These are phyloP conservation scores for Mesaphorura yosii DNA, from an alignment of 1,140 invertebrate genomes.

Conservation along the genomic window DNA sequence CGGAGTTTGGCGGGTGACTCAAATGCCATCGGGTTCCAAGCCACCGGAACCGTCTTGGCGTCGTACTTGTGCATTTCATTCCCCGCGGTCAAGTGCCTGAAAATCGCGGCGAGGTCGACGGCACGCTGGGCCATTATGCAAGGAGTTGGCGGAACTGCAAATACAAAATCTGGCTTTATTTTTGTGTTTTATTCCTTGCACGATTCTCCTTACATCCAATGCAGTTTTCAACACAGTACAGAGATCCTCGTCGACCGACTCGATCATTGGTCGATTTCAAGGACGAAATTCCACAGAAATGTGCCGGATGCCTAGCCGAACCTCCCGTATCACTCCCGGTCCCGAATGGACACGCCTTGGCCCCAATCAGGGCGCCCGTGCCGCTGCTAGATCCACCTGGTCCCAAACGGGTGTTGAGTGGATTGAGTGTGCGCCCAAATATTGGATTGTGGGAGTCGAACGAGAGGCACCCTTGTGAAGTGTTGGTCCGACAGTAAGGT, in stretches of 20 bases:
- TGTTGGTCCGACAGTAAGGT: constrained; percentile 40
- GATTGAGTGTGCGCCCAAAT: constrained; percentile 39
- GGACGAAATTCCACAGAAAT: constrained; percentile 48
- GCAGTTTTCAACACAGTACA: not conserved
- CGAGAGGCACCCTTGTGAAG: constrained; percentile 36
- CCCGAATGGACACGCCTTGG: constrained; percentile 10
- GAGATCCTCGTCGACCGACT: constrained; percentile 10
- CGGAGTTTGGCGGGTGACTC: not conserved
- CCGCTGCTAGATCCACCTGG: constrained; percentile 39
- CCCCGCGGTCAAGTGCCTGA: not conserved
- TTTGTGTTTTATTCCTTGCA: not conserved
- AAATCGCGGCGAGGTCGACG: constrained; percentile 7
- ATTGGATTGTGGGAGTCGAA: constrained; percentile 40
- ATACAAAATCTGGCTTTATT: not conserved
- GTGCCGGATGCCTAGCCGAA: constrained; percentile 47
- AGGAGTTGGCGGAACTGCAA: constrained; percentile 8
- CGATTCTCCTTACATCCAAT: constrained; percentile 10
- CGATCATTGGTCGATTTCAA: constrained; percentile 36
- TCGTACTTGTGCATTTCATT: constrained; percentile 16
- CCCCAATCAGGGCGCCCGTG: constrained; percentile 39
- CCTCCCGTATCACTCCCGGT: constrained; percentile 44
- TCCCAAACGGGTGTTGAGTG: constrained; percentile 32
- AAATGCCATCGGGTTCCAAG: constrained; percentile 28
- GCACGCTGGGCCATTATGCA: constrained; percentile 10
- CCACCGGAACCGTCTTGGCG: constrained; percentile 15